phyloP scores from a whole-genome alignment of 2,113 vertebrate genomes.

The Martes martes region DNA sequence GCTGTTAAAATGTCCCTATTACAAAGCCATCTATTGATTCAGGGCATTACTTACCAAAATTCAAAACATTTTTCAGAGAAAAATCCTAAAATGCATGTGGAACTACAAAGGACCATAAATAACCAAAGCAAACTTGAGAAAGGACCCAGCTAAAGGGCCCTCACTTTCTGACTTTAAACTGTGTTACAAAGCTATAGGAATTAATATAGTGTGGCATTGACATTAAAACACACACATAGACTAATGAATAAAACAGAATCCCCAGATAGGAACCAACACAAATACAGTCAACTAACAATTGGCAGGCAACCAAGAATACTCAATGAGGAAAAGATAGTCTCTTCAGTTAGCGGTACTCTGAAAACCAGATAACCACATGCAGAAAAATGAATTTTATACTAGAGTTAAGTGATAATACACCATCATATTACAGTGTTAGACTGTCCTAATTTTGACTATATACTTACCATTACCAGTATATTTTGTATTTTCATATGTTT shows the following conservation, averaged over 20 bases:
- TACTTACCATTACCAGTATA: neutral
- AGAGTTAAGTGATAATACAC: neutral
- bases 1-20: neutral
- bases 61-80: neutral
- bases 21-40: neutral
- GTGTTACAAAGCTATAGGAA: neutral
- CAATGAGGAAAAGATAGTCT: neutral
- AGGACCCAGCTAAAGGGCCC: neutral
- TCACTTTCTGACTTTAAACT: neutral
- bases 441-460: neutral
- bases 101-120: neutral
- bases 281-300: neutral
- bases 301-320: neutral
- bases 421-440: neutral
- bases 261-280: neutral
- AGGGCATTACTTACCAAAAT: neutral
- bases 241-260: neutral
- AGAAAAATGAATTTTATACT: neutral
- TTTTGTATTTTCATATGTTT: neutral
- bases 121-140: neutral
- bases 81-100: neutral
- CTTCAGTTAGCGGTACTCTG: neutral
- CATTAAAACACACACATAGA: neutral
- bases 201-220: neutral
- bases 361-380: neutral